These are phyloP conservation scores for Myanophis thanlyinensis DNA, from an alignment of 2,113 vertebrate genomes.

Conservation along the genomic window DNA sequence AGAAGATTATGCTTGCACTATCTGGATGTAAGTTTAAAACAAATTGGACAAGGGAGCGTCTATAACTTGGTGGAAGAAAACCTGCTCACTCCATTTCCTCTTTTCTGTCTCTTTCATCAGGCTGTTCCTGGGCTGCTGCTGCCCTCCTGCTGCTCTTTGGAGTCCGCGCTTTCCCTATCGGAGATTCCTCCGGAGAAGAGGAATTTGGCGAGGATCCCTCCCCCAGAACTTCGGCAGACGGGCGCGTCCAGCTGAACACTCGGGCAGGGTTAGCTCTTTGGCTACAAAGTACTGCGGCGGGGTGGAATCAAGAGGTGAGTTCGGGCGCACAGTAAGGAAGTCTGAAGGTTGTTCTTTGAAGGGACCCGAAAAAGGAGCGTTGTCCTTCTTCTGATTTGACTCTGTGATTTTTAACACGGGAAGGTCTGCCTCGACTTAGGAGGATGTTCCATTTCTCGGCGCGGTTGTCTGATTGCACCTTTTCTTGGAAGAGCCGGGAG, in stretches of 20 bases:
- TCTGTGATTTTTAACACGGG: background rate
- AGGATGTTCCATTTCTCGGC: background rate
- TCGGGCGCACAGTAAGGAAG: background rate
- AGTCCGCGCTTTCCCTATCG: slow-evolving; percentile 39
- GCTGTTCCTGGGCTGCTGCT: slow-evolving; percentile 14
- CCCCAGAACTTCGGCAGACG: background rate
- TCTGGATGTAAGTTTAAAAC: slow-evolving; percentile 36
- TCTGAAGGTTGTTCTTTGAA: background rate
- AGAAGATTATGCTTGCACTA: slow-evolving; percentile 54
- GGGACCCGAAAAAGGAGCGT: background rate
- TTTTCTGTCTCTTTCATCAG: background rate
- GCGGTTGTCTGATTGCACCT: background rate
- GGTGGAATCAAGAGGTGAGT: slow-evolving; percentile 68
- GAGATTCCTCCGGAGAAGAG: slow-evolving; percentile 40
- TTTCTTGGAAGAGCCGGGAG: background rate
- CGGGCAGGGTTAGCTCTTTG: slow-evolving; percentile 22
- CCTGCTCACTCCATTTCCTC: background rate
- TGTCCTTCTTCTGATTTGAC: background rate
- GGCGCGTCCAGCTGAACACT: background rate
- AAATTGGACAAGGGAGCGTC: background rate
- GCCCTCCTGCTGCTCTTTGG: slow-evolving; percentile 25
- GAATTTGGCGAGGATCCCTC: background rate
- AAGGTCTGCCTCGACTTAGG: background rate
- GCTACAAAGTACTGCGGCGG: slow-evolving; percentile 29
- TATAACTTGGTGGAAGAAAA: background rate